A percentile compares a stretch with the other conserved stretches of the same genome.
Conservation (phyloP, 2,113 vertebrate species). For the Indicator maculatus region DNA sequence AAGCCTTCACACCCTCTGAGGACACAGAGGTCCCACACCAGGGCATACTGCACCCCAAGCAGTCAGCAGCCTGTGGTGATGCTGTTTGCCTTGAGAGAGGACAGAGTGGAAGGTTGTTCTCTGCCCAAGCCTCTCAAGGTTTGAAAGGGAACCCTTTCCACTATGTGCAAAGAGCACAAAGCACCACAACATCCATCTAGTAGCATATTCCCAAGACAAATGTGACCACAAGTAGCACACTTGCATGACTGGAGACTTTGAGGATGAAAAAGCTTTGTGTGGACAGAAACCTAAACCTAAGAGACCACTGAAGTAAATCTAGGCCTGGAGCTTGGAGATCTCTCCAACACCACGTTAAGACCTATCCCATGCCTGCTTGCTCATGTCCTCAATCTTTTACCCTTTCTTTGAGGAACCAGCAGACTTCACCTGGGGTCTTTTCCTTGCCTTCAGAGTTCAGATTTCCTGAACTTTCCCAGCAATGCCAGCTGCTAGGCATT, state of each 20-base stretch:
- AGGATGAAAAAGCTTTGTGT: neutral
- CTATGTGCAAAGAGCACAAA: neutral
- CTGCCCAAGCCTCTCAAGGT: neutral
- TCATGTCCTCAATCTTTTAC: neutral
- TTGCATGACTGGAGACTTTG: accelerated
- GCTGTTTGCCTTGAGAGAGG: neutral
- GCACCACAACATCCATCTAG: accelerated
- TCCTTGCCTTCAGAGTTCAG: neutral
- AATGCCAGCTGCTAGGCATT: neutral
- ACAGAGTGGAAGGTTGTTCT: neutral
- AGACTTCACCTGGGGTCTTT: neutral
- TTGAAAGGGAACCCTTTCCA: neutral
- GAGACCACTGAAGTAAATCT: neutral
- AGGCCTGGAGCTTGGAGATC: neutral
- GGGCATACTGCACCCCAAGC: accelerated
- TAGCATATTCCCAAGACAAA: neutral
- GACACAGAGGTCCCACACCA: neutral
- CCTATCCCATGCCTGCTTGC: neutral
- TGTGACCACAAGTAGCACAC: accelerated
- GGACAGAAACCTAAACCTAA: neutral
- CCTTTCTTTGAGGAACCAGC: neutral
- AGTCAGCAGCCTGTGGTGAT: neutral
- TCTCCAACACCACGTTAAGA: neutral
- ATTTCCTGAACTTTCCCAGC: neutral
- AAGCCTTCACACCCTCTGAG: neutral